phyloP scores from a whole-genome alignment of 2,888 invertebrate genomes.

The Lithosia quadra region DNA sequence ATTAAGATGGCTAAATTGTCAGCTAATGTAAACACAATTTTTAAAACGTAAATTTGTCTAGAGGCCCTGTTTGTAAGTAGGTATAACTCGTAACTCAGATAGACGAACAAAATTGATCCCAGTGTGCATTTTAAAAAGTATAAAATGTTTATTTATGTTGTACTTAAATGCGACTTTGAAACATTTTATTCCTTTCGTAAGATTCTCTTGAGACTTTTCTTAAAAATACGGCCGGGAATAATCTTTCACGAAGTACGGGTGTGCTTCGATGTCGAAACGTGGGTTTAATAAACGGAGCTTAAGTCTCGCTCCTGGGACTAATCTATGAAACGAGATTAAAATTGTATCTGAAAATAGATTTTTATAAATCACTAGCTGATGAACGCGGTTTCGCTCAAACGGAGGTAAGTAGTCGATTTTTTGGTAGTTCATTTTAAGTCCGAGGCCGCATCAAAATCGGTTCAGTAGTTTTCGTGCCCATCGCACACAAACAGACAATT shows the following conservation, averaged over 20 bases:
- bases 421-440: no score
- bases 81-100: conserved; percentile 10
- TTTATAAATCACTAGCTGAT: neutral
- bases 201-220: conserved; percentile 3
- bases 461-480: no score
- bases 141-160: conserved; percentile 22
- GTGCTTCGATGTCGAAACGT: conserved; percentile 3
- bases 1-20: no score
- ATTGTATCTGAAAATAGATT: neutral
- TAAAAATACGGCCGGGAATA: conserved; percentile 11
- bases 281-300: conserved; percentile 3
- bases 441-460: no score
- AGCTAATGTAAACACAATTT: no score
- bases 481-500: no score
- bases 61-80: no score
- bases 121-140: conserved; percentile 13
- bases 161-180: neutral
- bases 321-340: neutral
- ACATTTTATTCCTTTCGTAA: conserved; percentile 22
- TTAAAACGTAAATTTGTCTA: neutral
- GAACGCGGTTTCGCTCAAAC: no score
- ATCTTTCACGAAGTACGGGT: conserved; percentile 10
- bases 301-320: neutral
- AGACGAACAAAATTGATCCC: conserved; percentile 16
- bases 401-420: no score